Evolutionary conservation across 2,797 vertebrate species (phyloP), one percentile per base, ranked within the genome.

Genomic region (Melanotaenia maccullochi): DNA sequence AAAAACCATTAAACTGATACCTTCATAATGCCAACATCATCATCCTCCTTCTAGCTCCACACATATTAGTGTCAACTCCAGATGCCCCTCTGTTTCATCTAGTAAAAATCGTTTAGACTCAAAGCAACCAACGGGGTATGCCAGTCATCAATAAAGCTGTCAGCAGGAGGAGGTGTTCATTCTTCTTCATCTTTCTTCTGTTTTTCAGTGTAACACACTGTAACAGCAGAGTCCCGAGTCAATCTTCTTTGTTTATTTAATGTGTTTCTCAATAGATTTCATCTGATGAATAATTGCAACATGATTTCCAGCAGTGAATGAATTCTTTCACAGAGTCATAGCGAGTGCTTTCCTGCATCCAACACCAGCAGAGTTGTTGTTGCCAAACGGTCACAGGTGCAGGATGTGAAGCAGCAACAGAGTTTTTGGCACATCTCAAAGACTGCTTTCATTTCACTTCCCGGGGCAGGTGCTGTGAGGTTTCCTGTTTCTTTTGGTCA

Each of bases 301-400:
- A 55, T 18, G 57, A 68, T 78, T 70, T 67, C 55, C 3, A 4
- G 38, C 58, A 28, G 42, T 92, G 81, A 91, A 90, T 84, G 65
- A 70, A 51, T 57, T 68, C 80, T 68, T 89, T 83, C 47, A 83
- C 44, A 0, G 32, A 79, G 71, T 76, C 81, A 80, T 84, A 88
- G 77, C 75, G 79, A 81, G 66, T 2, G 65, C 82, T 84, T 85
- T 89, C 78, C 85, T 87, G 75, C 69, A 52, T 78, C 75, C 28
- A 55, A 61, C 72, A 80, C 69, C 62, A 73, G 77, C 70, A 75
- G 58, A 40, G 68, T 69, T 52, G 60, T 59, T 13, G 73, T 62
- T 86, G 91, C 87, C 90, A 88, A 87, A 36, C 49, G 65, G 75
- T 85, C 84, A 56, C 92, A 93, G 92, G 90, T 92, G 93, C 90